phyloP scores from a whole-genome alignment of 2,797 vertebrate genomes.

The Helicolenus hilgendorfi region DNA sequence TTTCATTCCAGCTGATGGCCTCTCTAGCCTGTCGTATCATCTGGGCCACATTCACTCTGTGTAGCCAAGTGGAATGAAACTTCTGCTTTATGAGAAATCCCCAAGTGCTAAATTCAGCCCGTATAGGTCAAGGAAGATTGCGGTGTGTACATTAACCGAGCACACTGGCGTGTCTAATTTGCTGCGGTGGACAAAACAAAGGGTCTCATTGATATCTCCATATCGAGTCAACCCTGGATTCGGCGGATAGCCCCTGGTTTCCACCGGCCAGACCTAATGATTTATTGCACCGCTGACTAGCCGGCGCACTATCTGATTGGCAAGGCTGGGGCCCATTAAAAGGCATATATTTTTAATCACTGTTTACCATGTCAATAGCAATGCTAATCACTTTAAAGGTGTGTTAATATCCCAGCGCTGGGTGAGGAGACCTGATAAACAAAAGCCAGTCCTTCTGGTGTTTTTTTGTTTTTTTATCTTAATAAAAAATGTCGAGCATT shows the following conservation, averaged over 20 bases:
- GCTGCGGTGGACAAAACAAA: slow-evolving; percentile 83
- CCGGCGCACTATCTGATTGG: slow-evolving; percentile 79
- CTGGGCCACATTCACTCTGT: slow-evolving; percentile 57
- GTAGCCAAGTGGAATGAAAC: slow-evolving; percentile 73
- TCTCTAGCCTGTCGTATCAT: slow-evolving; percentile 49
- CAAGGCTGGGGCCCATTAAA: slow-evolving; percentile 76
- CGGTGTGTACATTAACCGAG: slow-evolving; percentile 78
- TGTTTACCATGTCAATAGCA: slow-evolving; percentile 85
- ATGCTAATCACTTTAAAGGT: slow-evolving; percentile 78
- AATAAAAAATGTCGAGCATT: slow-evolving; percentile 54
- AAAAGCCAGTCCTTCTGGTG: slow-evolving; percentile 10
- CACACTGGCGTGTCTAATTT: slow-evolving; percentile 81
- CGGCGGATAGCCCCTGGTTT: slow-evolving; percentile 64
- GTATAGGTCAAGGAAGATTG: slow-evolving; percentile 76
- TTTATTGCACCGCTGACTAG: slow-evolving; percentile 79
- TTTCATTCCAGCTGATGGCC: slow-evolving; percentile 66
- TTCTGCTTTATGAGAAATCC: slow-evolving; percentile 76
- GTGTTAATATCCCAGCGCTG: slow-evolving; percentile 29
- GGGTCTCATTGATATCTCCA: slow-evolving; percentile 84
- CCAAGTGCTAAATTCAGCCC: slow-evolving; percentile 69
- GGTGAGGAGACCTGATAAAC: slow-evolving; percentile 41
- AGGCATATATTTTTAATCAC: slow-evolving; percentile 86
- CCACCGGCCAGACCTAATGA: slow-evolving; percentile 75
- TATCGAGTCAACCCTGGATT: slow-evolving; percentile 78
- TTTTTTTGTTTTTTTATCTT: slow-evolving; percentile 29